Conservation (phyloP, 2,888 invertebrate genomes). For the Pomacea canaliculata region DNA sequence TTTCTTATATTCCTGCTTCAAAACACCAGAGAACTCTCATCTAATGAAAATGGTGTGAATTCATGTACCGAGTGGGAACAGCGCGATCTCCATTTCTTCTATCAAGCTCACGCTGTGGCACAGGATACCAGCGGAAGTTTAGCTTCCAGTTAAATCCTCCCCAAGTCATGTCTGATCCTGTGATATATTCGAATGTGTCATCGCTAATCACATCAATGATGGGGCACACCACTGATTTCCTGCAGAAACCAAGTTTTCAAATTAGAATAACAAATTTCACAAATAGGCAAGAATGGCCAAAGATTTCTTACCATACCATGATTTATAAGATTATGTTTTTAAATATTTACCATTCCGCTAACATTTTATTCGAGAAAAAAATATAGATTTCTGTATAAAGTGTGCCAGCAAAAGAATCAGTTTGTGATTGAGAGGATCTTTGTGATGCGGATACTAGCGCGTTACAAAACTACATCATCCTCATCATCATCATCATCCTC, state of each 20-base stretch:
- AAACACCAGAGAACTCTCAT: neutral
- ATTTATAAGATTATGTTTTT: too few species aligned
- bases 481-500: too few species aligned
- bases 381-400: too few species aligned
- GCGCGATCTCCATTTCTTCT: conserved; percentile 93
- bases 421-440: too few species aligned
- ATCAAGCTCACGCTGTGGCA: conserved; percentile 96
- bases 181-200: conserved; percentile 98
- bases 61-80: conserved; percentile 80
- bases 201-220: conserved; percentile 99
- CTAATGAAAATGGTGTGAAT: neutral
- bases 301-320: neutral
- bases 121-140: conserved; percentile 99
- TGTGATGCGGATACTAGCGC: too few species aligned
- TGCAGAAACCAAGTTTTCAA: conserved; percentile 32
- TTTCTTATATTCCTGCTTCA: neutral
- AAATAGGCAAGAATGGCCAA: neutral
- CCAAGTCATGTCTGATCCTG: conserved; percentile 99
- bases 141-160: conserved; percentile 99
- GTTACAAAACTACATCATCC: too few species aligned
- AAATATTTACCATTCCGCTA: too few species aligned
- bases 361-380: too few species aligned
- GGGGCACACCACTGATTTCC: conserved; percentile 93
- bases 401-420: too few species aligned
- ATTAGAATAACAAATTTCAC: neutral